Percentiles rank a stretch among this genome's conserved stretches.
Evolutionary conservation across 1,140 invertebrate species (phyloP).

Genomic region (Plodia interpunctella): DNA sequence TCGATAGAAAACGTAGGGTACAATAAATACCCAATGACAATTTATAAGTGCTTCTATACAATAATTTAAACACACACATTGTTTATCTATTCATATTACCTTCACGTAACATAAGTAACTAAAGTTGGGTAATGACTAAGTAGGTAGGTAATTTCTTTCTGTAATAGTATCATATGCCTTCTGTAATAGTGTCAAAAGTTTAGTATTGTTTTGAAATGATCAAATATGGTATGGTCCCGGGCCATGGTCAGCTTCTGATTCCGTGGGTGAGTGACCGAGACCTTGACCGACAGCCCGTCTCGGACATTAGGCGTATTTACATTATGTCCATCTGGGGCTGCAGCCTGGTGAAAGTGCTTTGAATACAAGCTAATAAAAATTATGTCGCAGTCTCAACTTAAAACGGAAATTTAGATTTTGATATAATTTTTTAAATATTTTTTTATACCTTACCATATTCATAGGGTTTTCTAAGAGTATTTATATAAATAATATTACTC

Average conservation of each 20-base stretch:
- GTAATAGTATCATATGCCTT: background rate
- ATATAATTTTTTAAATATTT: too few relatives aligned
- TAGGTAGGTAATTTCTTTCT: too few relatives aligned
- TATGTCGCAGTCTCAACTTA: background rate
- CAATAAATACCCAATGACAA: too few relatives aligned
- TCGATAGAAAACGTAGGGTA: too few relatives aligned
- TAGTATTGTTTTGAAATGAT: background rate
- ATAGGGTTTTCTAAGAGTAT: too few relatives aligned
- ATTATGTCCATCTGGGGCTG: background rate
- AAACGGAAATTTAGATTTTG: background rate
- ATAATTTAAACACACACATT: too few relatives aligned
- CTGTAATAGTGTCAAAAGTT: background rate
- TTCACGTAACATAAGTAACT: too few relatives aligned
- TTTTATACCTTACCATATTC: too few relatives aligned
- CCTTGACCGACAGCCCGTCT: conserved; percentile 40
- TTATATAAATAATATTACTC: too few relatives aligned
- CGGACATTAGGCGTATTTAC: conserved; percentile 11
- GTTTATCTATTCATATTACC: too few relatives aligned
- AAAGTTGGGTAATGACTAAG: too few relatives aligned
- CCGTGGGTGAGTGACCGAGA: conserved; percentile 46
- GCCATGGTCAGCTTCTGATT: background rate
- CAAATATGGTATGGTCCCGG: background rate
- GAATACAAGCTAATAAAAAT: background rate
- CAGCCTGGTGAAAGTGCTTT: conserved; percentile 15
- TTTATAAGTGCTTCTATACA: too few relatives aligned